Evolutionary conservation across 2,797 vertebrate species (phyloP), one percentile per base, ranked within the genome.

Genomic region (Sebastes ruberrimus): DNA sequence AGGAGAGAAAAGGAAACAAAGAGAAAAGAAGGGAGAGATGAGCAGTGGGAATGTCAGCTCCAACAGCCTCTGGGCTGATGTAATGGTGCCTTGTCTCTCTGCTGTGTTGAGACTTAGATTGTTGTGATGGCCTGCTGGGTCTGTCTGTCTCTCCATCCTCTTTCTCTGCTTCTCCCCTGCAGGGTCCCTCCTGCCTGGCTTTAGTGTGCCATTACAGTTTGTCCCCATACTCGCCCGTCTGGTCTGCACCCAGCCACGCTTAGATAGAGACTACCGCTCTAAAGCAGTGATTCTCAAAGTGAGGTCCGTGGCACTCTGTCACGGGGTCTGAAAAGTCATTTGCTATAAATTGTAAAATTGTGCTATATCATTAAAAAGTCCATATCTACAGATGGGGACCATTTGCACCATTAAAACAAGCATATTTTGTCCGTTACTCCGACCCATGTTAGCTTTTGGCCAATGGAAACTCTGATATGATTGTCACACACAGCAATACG

Each of bases 91-190:
- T 86, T 57, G 74, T 88, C 71, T 85, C 69, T 86, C 82, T 87
- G 83, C 67, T 80, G 81, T 84, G 73, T 55, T 85, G 70, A 88
- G 83, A 67, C 73, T 74, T 32, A 82, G 84, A 88, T 83, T 90
- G 84, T 79, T 90, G 86, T 80, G 85, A 89, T 72, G 74, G 81
- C 86, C 82, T 85, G 82, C 87, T 92, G 88, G 16, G 84, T 84
- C 74, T 82, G 83, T 78, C 81, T 81, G 68, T 86, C 81, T 79
- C 67, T 68, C 66, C 57, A 52, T 63, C 64, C 69, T 60, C 79
- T 65, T 66, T 70, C 78, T 80, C 20, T 53, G 9, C 52, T 64
- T 73, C 76, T 79, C 61, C 80, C 81, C 85, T 63, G 68, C 82
- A 76, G 83, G 76, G 32, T 65, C 74, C 69, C 68, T 85, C 74